Evolutionary conservation across 2,888 invertebrate genomes (phyloP), one percentile per base, ranked within the genome.

Genomic region (Rhagonycha fulva): DNA sequence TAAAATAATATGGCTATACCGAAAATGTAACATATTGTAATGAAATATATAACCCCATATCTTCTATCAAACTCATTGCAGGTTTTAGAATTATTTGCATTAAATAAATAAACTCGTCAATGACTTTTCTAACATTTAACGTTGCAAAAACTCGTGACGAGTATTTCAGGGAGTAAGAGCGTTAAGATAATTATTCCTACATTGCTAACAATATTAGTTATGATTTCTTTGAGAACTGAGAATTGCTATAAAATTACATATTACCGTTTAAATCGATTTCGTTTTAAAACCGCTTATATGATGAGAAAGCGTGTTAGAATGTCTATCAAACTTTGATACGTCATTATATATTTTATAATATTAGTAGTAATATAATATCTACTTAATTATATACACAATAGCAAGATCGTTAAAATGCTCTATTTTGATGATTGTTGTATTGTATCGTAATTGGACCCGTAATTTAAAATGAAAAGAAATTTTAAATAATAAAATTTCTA

Each of bases 221-320:
- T 47, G n/a, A 47, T 47, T 47, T 47, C 47, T 47, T 4, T 47
- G n/a, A n/a, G 47, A 47, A 28, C 7, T 28, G 9, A 28, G 9
- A 28, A 47, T 47, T 47, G n/a, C 2, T n/a, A n/a, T n/a, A n/a
- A 47, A 47, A 47, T 47, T n/a, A 19, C 19, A 19, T 19, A 47
- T 47, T 47, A n/a, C 7, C n/a, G 9, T 47, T 47, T 47, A 47
- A 47, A 47, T 47, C 47, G 47, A 47, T n/a, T 47, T 47, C 47
- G 7, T 47, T 47, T n/a, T 47, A 10, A 47, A 47, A n/a, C 47
- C n/a, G 47, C 47, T 47, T 47, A 7, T 47, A 47, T n/a, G 62
- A 30, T 72, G 72, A 60, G 71, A 68, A 72, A 72, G 32, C 72
- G 72, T 72, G 72, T 68, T 72, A 68, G 26, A 68, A 23, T 72